Evolutionary conservation across 2,113 vertebrate species (phyloP).

Genomic region (Gymnobelideus leadbeateri): DNA sequence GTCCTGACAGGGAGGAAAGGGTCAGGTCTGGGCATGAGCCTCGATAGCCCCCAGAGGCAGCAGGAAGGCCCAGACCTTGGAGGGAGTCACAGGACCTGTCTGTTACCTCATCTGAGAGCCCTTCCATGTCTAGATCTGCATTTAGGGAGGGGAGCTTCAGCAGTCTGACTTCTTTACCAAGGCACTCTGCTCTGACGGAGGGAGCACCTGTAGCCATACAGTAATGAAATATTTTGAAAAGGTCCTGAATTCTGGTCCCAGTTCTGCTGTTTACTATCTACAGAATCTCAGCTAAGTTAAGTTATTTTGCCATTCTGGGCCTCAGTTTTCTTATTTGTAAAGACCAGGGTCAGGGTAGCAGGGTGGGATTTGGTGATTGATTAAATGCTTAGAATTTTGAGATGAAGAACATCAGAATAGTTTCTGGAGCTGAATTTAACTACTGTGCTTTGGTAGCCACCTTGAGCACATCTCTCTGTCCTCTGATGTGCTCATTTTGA

Average conservation of each 20-base stretch:
- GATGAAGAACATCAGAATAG: background rate
- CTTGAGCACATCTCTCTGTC: background rate
- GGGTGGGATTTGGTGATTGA: background rate
- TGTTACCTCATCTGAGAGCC: background rate
- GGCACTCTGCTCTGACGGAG: background rate
- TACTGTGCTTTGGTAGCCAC: background rate
- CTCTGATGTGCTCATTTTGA: background rate
- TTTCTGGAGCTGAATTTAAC: background rate
- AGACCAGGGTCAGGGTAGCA: background rate
- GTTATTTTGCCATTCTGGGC: background rate
- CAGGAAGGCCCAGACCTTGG: background rate
- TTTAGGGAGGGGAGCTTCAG: background rate
- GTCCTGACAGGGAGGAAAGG: background rate
- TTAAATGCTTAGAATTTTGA: background rate
- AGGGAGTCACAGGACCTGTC: background rate
- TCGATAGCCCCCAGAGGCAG: too few relatives aligned
- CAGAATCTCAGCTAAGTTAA: background rate
- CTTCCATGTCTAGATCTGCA: background rate
- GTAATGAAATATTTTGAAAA: background rate
- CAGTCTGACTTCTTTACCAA: background rate
- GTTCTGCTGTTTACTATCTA: background rate
- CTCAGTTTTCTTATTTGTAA: background rate
- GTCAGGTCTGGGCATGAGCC: background rate
- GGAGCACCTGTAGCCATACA: background rate
- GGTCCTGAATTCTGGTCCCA: background rate